These are phyloP conservation scores for Sebastes kiyomatsui DNA, from an alignment of 2,797 vertebrate species.

Conservation along the genomic window DNA sequence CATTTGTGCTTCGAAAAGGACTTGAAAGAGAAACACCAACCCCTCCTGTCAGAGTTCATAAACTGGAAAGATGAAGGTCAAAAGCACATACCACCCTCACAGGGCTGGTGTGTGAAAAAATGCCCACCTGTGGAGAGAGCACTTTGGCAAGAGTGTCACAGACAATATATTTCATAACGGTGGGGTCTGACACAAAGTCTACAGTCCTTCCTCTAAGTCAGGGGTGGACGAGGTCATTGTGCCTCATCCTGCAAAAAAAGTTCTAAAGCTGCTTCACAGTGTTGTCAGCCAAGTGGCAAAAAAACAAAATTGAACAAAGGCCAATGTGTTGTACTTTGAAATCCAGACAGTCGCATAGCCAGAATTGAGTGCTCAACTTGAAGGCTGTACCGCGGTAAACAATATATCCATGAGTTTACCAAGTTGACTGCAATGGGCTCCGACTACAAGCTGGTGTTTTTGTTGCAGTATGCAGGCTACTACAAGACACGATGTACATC, in stretches of 20 bases:
- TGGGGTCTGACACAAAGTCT: slow-evolving; percentile 23
- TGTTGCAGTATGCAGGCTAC: background rate
- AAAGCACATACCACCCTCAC: slow-evolving; percentile 25
- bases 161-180: slow-evolving; percentile 34
- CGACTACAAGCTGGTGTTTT: background rate
- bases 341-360: no score
- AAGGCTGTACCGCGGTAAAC: background rate
- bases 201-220: slow-evolving; percentile 20
- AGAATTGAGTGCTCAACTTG: no score
- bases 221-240: background rate
- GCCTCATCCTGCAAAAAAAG: background rate
- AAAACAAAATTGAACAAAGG: background rate
- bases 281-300: background rate
- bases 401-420: background rate
- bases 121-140: slow-evolving; percentile 44
- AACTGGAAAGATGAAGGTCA: slow-evolving; percentile 54
- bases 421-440: background rate
- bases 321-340: no score
- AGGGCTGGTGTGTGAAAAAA: slow-evolving; percentile 32
- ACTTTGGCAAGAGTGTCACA: slow-evolving; percentile 42
- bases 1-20: slow-evolving; percentile 30
- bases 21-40: slow-evolving; percentile 45
- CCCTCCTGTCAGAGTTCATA: slow-evolving; percentile 36
- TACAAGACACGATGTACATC: background rate
- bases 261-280: background rate